phyloP scores from a whole-genome alignment of 2,797 vertebrate genomes.

The Phrynocephalus vlangalii region DNA sequence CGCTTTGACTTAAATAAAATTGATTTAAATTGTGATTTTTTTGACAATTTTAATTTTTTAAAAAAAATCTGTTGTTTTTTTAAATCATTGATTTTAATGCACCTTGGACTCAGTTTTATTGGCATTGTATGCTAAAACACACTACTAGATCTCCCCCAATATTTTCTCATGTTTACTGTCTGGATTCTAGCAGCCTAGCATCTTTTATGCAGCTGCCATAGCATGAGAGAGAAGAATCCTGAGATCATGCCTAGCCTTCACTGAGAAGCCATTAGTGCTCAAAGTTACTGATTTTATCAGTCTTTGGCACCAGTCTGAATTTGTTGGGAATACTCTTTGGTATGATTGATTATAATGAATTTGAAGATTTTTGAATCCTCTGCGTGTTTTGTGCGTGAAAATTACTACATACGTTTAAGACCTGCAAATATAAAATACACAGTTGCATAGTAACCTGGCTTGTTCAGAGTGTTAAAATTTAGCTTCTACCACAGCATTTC shows the following conservation, averaged over 20 bases:
- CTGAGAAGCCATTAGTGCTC: background rate
- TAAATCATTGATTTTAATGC: too few species aligned
- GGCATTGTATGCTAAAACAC: too few species aligned
- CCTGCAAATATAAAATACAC: background rate
- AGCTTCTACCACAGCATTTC: background rate
- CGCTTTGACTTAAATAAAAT: too few species aligned
- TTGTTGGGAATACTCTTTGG: background rate
- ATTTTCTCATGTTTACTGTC: background rate
- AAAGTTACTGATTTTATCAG: background rate
- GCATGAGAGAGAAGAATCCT: background rate
- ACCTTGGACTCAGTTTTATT: too few species aligned
- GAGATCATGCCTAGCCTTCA: background rate
- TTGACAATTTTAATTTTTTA: too few species aligned
- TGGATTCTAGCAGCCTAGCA: background rate
- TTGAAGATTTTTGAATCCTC: background rate
- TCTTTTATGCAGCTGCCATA: background rate
- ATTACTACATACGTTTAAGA: conserved; percentile 4
- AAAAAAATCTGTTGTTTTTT: too few species aligned
- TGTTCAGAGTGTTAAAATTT: background rate
- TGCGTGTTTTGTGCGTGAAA: background rate
- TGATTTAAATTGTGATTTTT: too few species aligned
- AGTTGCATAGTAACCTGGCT: background rate
- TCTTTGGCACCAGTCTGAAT: too few species aligned
- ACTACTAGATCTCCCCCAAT: too few species aligned
- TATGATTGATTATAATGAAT: background rate